Evolutionary conservation across 2,888 invertebrate species (phyloP).

Genomic region (Onthophagus sagittarius): DNA sequence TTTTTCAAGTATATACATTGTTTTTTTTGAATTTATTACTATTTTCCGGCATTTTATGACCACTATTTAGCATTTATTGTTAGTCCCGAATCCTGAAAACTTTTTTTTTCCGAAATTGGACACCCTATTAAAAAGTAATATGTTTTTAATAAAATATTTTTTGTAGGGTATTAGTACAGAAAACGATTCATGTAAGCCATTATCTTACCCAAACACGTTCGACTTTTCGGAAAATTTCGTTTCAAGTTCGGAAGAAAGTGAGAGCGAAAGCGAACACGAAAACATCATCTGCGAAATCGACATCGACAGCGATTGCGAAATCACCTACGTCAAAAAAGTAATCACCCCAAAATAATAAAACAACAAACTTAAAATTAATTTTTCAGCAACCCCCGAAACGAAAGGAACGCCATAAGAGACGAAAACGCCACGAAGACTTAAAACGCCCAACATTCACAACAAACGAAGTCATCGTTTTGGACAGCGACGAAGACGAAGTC

Average conservation of each 20-base stretch:
- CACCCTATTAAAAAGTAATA: no score
- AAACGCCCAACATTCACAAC: neutral
- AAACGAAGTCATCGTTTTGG: neutral
- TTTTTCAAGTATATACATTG: no score
- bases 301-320: neutral
- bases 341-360: neutral
- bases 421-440: neutral
- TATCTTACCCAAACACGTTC: neutral
- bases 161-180: neutral
- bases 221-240: neutral
- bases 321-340: neutral
- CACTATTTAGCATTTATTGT: no score
- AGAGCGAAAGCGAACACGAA: neutral
- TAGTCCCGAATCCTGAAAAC: no score
- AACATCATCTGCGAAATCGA: neutral
- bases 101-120: no score
- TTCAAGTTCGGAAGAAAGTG: neutral
- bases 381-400: neutral
- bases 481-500: neutral
- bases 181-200: neutral
- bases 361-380: neutral
- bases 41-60: no score
- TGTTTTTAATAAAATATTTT: neutral
- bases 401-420: neutral
- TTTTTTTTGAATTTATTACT: no score